Percentiles rank a stretch among this genome's conserved stretches.
Evolutionary conservation across 1,140 invertebrate species (phyloP).

Genomic region (Cotesia glomerata): DNA sequence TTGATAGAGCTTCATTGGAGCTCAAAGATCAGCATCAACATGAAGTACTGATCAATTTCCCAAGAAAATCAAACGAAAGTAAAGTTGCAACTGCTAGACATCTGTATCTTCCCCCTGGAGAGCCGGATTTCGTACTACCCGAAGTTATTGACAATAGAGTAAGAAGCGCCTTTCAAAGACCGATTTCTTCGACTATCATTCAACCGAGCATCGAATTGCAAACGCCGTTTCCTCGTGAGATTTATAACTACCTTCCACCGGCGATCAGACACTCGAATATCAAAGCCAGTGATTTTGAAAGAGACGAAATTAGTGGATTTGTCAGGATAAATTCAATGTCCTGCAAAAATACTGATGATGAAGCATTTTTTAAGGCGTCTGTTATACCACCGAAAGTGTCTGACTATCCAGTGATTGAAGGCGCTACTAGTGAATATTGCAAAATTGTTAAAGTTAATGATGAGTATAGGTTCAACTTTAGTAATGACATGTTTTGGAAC

Average conservation of each 20-base stretch:
- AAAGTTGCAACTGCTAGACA: slow-evolving; percentile 19
- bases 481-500: slow-evolving; percentile 43
- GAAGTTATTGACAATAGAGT: slow-evolving; percentile 47
- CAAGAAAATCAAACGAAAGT: slow-evolving; percentile 27
- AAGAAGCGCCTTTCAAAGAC: slow-evolving; percentile 25
- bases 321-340: slow-evolving; percentile 41
- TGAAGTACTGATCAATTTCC: slow-evolving; percentile 40
- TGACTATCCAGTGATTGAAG: slow-evolving; percentile 44
- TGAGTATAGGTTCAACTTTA: slow-evolving; percentile 46
- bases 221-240: slow-evolving; percentile 17
- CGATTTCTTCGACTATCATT: neutral
- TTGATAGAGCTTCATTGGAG: neutral
- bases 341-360: slow-evolving; percentile 43
- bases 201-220: slow-evolving; percentile 20
- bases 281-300: neutral
- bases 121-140: slow-evolving; percentile 34
- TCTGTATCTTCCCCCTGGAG: slow-evolving; percentile 40
- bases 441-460: slow-evolving; percentile 36
- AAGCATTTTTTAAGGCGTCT: slow-evolving; percentile 45
- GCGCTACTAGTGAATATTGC: slow-evolving; percentile 36
- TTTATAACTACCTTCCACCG: neutral
- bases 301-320: slow-evolving; percentile 9
- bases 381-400: slow-evolving; percentile 25
- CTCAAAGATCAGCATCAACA: slow-evolving; percentile 16
- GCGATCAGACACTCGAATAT: neutral